Conservation (phyloP, 2,888 invertebrate species). For the Cataglyphis albicans region DNA sequence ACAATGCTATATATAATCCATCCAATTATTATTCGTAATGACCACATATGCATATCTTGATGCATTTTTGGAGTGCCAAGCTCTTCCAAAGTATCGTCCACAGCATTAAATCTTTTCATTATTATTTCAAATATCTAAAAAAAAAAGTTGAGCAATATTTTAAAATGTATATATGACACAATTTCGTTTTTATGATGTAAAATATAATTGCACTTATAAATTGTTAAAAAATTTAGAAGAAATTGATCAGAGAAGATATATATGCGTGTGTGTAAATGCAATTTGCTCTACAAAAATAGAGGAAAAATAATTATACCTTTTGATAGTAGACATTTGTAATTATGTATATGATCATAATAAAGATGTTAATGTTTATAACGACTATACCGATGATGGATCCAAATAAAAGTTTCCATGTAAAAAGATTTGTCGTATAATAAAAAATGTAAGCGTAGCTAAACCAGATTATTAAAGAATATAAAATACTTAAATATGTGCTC, state of each 20-base stretch:
- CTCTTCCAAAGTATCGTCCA: too few species aligned
- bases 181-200: neutral
- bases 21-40: too few species aligned
- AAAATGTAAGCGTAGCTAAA: neutral
- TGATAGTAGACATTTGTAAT: neutral
- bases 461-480: constrained; percentile 14
- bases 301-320: neutral
- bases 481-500: neutral
- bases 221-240: neutral
- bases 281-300: neutral
- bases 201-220: too few species aligned
- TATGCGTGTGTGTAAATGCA: neutral
- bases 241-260: neutral
- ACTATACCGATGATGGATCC: neutral
- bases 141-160: too few species aligned
- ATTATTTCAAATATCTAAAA: too few species aligned
- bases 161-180: neutral
- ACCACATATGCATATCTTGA: too few species aligned
- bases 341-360: neutral
- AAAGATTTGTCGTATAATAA: neutral
- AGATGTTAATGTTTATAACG: neutral
- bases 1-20: too few species aligned
- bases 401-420: neutral
- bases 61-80: too few species aligned
- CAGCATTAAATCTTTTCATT: too few species aligned